Evolutionary conservation across 2,113 vertebrate species (phyloP).

Genomic region (Marmota flaviventris): DNA sequence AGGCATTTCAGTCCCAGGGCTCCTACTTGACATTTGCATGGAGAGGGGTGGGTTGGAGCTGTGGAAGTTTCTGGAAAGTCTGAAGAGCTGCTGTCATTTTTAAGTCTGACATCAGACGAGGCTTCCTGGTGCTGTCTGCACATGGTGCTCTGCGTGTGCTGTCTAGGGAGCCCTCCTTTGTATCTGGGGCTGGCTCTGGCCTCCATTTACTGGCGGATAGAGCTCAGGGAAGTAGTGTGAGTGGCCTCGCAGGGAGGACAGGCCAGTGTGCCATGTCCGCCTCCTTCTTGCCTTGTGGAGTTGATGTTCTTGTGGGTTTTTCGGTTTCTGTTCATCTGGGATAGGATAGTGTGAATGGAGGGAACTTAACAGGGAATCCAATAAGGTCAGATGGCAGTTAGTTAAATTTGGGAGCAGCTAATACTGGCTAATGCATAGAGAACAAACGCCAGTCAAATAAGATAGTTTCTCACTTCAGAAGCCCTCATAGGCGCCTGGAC

Average conservation of each 20-base stretch:
- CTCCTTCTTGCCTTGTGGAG: not conserved
- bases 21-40: rapidly evolving
- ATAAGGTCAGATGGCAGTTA: not conserved
- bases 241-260: too few species aligned
- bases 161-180: not conserved
- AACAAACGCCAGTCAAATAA: not conserved
- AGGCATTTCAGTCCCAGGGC: not conserved
- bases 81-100: not conserved
- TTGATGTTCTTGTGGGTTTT: not conserved
- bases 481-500: not conserved
- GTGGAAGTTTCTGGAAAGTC: not conserved
- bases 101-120: not conserved
- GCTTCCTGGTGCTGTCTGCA: rapidly evolving
- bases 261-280: not conserved
- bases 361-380: not conserved
- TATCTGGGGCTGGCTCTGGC: not conserved
- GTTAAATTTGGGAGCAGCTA: not conserved
- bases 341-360: not conserved
- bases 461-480: not conserved
- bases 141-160: rapidly evolving
- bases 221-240: not conserved
- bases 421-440: not conserved
- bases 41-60: not conserved
- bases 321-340: not conserved
- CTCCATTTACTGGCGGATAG: not conserved